Percentiles rank a stretch among this genome's conserved stretches.
Evolutionary conservation across 2,797 vertebrate genomes (phyloP).

Genomic region (Rallus crepitans): DNA sequence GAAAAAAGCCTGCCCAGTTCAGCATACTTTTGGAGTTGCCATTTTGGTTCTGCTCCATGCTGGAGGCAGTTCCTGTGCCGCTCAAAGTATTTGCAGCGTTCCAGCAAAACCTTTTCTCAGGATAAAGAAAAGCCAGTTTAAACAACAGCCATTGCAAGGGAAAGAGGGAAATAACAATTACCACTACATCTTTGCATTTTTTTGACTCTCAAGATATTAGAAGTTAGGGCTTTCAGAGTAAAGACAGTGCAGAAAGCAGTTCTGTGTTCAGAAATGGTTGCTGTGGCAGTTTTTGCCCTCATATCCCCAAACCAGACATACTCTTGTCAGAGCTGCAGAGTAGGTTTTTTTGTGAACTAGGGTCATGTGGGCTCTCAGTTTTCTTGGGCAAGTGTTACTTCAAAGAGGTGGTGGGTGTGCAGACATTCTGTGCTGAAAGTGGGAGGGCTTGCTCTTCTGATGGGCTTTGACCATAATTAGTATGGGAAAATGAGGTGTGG

Average conservation of each 20-base stretch:
- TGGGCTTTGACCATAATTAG: background rate
- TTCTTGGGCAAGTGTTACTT: background rate
- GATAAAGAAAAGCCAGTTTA: background rate
- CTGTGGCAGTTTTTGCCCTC: no score
- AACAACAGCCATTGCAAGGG: background rate
- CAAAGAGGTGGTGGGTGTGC: background rate
- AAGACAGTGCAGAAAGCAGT: slow-evolving; percentile 5
- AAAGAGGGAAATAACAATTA: background rate
- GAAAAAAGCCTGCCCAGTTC: background rate
- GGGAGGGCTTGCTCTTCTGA: background rate
- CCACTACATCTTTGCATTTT: background rate
- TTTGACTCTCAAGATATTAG: background rate
- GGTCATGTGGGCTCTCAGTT: background rate
- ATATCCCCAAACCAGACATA: background rate
- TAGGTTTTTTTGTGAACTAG: background rate
- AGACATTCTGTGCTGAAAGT: background rate
- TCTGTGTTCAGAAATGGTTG: background rate
- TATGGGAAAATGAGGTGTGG: background rate
- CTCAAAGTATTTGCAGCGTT: background rate
- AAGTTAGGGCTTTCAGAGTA: background rate
- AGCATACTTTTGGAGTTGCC: background rate
- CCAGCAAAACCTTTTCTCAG: background rate
- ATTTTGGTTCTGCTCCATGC: background rate
- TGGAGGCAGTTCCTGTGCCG: background rate
- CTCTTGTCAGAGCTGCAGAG: background rate